phyloP scores from a whole-genome alignment of 2,797 vertebrate species.

The Mus minutoides region DNA sequence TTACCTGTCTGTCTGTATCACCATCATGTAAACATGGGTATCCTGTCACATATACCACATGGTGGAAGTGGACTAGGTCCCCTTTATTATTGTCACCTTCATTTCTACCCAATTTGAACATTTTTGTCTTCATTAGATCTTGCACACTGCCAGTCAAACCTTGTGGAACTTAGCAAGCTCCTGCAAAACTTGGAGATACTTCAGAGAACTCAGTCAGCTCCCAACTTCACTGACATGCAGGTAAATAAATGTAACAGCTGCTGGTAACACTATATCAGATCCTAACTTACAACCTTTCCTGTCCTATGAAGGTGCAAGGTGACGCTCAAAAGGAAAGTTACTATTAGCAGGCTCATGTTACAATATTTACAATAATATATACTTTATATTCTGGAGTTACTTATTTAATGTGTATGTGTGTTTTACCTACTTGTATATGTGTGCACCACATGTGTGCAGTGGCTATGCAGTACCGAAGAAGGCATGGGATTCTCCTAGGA shows the following conservation, averaged over 20 bases:
- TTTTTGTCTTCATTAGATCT: conserved; percentile 91
- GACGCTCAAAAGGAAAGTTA: neutral
- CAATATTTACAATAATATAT: neutral
- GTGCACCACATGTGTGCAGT: neutral
- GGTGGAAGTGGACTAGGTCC: neutral
- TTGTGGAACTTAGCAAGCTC: conserved; percentile 96
- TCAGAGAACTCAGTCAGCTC: conserved; percentile 98
- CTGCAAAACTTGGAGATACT: conserved; percentile 98
- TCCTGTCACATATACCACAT: neutral
- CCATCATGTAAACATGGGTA: neutral
- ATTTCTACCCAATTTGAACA: conserved; percentile 19
- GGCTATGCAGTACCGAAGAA: neutral
- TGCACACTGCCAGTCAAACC: conserved; percentile 96
- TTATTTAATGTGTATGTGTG: neutral
- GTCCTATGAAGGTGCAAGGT: conserved; percentile 54
- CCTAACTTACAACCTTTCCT: conserved; percentile 36
- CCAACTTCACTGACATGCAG: conserved; percentile 99
- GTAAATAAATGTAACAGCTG: conserved; percentile 89
- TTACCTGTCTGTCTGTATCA: neutral
- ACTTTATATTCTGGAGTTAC: conserved; percentile 58
- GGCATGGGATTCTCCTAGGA: neutral
- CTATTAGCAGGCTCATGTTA: neutral
- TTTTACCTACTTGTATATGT: neutral
- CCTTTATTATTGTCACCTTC: neutral
- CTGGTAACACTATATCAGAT: neutral